phyloP scores from a whole-genome alignment of 2,888 invertebrate species.

The Alviniconcha strummeri region DNA sequence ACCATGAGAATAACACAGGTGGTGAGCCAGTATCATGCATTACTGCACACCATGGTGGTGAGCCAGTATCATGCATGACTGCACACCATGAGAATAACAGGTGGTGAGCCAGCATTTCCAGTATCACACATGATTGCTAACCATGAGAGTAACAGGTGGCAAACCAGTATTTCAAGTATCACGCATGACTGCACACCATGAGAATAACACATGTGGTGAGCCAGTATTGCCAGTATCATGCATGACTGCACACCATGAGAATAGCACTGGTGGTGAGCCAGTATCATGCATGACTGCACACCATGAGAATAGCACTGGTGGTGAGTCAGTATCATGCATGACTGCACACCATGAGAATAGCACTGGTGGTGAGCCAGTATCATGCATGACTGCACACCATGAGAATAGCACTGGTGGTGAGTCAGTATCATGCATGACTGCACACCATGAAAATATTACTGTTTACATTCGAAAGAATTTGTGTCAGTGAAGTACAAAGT shows the following conservation, averaged over 20 bases:
- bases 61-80: background rate
- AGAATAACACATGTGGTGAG: background rate
- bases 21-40: background rate
- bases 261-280: background rate
- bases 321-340: background rate
- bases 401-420: too few species aligned
- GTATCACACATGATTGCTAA: background rate
- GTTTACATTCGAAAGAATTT: too few species aligned
- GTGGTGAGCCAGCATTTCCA: too few species aligned
- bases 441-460: background rate
- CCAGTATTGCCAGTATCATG: background rate
- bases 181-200: background rate
- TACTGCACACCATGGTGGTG: background rate
- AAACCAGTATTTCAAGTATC: too few species aligned
- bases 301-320: background rate
- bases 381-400: background rate
- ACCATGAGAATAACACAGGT: background rate
- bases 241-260: background rate
- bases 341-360: background rate
- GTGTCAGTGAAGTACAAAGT: too few species aligned
- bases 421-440: background rate
- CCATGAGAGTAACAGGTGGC: too few species aligned
- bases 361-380: background rate
- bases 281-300: conserved; percentile 1
- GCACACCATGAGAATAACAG: background rate